A percentile compares a stretch with the other conserved stretches of the same genome.
phyloP scores from a whole-genome alignment of 2,888 invertebrate genomes.

The Protula sp. region DNA sequence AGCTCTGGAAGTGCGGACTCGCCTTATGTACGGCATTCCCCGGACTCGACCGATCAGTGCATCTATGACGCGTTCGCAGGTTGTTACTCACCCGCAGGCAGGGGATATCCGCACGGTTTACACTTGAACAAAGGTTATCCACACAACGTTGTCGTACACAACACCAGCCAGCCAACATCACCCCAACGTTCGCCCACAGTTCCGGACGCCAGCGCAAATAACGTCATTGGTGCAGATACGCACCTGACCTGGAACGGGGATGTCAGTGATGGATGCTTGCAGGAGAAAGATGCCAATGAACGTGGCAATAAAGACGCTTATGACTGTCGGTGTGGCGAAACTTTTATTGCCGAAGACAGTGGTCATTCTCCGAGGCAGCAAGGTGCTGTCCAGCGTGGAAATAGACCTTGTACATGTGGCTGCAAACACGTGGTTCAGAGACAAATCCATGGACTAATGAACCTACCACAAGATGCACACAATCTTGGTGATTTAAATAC shows the following conservation, averaged over 20 bases:
- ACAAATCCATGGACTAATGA: too few species aligned
- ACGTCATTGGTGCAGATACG: neutral
- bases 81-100: conserved; percentile 37
- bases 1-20: neutral
- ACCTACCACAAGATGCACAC: too few species aligned
- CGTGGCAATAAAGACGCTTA: too few species aligned
- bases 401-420: too few species aligned
- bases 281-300: neutral
- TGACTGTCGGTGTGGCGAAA: too few species aligned
- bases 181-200: neutral
- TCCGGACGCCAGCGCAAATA: neutral
- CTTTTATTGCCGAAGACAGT: neutral
- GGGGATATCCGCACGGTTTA: conserved; percentile 41
- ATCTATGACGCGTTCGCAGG: conserved; percentile 36
- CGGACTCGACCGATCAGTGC: conserved; percentile 33
- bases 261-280: neutral
- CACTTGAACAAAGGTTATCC: conserved; percentile 11
- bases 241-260: neutral
- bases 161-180: neutral
- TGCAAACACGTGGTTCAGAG: too few species aligned
- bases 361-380: neutral
- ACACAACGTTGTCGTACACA: neutral
- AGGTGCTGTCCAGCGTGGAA: too few species aligned
- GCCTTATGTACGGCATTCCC: conserved; percentile 31
- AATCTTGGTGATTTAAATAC: too few species aligned